Conservation (phyloP, 2,113 vertebrate species). For the Rhabdornis inornatus region DNA sequence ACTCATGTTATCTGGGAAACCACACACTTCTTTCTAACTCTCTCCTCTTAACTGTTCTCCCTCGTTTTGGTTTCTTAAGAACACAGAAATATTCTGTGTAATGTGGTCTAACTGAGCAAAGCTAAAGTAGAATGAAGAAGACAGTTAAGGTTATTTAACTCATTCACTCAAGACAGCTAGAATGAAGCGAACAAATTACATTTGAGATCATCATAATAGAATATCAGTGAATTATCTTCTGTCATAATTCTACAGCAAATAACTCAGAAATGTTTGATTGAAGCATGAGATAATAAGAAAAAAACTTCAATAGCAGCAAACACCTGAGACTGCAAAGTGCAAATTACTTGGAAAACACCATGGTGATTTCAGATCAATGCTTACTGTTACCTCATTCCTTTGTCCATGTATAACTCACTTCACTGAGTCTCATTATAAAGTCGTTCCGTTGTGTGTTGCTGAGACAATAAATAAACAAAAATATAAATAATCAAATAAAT, state of each 20-base stretch:
- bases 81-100: neutral
- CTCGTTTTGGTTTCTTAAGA: neutral
- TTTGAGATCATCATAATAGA: neutral
- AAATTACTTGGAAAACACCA: neutral
- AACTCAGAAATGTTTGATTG: neutral
- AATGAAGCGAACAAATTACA: neutral
- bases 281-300: neutral
- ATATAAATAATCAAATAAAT: neutral
- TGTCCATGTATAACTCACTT: neutral
- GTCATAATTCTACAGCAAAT: neutral
- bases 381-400: neutral
- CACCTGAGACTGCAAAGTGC: neutral
- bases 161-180: neutral
- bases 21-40: neutral
- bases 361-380: neutral
- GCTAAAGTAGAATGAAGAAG: neutral
- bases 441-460: neutral
- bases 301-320: neutral
- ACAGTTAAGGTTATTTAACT: neutral
- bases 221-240: neutral
- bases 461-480: neutral
- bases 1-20: neutral
- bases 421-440: neutral
- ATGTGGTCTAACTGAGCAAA: neutral
- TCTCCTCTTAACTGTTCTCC: neutral